phyloP scores from a whole-genome alignment of 2,113 vertebrate genomes.

The Alethe castanea region DNA sequence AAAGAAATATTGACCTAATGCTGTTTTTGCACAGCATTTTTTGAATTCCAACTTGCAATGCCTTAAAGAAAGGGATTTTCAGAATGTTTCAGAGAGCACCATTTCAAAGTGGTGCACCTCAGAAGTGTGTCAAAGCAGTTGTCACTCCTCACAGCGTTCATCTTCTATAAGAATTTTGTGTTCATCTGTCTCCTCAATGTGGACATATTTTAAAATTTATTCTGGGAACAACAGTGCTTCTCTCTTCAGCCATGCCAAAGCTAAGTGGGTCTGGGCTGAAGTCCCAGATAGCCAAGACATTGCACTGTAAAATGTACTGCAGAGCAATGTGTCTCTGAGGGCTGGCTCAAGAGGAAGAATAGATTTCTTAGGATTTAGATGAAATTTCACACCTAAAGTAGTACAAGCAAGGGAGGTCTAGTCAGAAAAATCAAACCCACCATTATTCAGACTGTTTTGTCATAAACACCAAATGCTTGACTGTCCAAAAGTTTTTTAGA shows the following conservation, averaged over 20 bases:
- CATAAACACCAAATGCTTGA: neutral
- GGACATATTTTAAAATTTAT: neutral
- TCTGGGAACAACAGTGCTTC: neutral
- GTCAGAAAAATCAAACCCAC: neutral
- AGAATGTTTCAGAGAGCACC: neutral
- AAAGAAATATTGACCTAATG: neutral
- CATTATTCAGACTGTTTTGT: neutral
- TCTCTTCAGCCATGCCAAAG: neutral
- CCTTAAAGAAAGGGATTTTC: neutral
- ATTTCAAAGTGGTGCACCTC: neutral
- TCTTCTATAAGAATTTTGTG: neutral
- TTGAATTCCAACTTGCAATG: neutral
- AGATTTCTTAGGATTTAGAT: neutral
- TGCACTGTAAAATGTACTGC: neutral
- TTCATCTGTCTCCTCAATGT: neutral
- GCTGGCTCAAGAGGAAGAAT: neutral
- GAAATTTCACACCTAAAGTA: neutral
- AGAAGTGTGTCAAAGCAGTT: neutral
- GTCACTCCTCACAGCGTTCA: accelerated
- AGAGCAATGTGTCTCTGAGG: neutral
- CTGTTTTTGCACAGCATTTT: neutral
- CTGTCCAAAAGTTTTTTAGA: neutral
- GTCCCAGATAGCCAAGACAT: neutral
- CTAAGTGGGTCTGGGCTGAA: neutral
- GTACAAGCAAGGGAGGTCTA: neutral